These are phyloP conservation scores for Nephrotoma appendiculata DNA, from an alignment of 2,888 invertebrate species.

Conservation along the genomic window DNA sequence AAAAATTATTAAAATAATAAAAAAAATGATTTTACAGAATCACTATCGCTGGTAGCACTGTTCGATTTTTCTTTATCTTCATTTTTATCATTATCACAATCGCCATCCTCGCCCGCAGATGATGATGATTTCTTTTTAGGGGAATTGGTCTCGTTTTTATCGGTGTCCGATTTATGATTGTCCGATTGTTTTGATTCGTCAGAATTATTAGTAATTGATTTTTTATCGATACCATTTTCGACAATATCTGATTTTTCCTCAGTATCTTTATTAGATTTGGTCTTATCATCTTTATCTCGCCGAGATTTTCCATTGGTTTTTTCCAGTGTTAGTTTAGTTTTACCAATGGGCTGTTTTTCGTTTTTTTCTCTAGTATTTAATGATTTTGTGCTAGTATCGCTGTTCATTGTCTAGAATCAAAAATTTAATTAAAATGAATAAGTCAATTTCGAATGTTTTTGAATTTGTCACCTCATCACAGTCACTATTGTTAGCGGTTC, in stretches of 20 bases:
- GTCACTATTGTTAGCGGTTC: not conserved
- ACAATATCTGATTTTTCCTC: not conserved
- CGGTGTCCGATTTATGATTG: not conserved
- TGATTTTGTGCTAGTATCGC: not conserved
- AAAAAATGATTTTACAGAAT: conserved; percentile 1
- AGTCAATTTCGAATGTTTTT: not conserved
- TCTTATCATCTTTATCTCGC: not conserved
- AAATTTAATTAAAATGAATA: not conserved
- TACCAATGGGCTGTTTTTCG: not conserved
- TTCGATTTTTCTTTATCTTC: not conserved
- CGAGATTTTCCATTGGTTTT: not conserved
- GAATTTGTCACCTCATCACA: not conserved
- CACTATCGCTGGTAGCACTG: not conserved
- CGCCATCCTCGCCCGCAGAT: not conserved
- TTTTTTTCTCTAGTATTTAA: not conserved
- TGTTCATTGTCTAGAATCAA: not conserved
- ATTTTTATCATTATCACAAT: not conserved
- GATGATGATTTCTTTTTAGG: not conserved
- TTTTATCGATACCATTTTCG: not conserved
- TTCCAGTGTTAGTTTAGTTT: not conserved
- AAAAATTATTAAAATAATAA: not conserved
- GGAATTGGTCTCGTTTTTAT: not conserved
- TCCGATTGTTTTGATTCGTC: not conserved
- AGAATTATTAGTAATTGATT: not conserved
- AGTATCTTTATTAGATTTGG: not conserved